These are phyloP conservation scores for Mormyrus iriodes DNA, from an alignment of 2,113 vertebrate species.

Conservation along the genomic window DNA sequence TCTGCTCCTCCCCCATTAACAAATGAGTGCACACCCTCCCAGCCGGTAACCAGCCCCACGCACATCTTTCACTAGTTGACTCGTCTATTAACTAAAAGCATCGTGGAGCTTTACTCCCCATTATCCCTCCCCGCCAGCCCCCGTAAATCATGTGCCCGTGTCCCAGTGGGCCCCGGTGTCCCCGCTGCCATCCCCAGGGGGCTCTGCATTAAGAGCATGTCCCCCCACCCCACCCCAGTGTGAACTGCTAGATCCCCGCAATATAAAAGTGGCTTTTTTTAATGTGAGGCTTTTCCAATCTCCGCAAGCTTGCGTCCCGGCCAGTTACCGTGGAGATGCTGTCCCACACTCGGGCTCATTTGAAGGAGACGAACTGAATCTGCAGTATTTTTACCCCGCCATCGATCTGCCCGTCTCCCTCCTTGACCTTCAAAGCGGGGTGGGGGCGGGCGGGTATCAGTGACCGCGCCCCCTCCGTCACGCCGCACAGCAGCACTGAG, in stretches of 20 bases:
- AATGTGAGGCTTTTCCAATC: neutral
- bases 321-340: neutral
- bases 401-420: constrained; percentile 52
- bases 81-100: constrained; percentile 71
- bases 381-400: constrained; percentile 60
- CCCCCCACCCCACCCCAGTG: neutral
- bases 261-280: neutral
- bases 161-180: constrained; percentile 32
- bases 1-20: constrained; percentile 46
- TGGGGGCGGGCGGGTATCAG: constrained; percentile 49
- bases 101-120: constrained; percentile 62
- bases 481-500: constrained; percentile 22
- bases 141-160: constrained; percentile 58
- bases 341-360: neutral
- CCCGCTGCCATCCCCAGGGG: constrained; percentile 6
- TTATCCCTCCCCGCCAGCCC: constrained; percentile 61
- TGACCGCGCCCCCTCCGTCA: constrained; percentile 51
- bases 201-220: neutral
- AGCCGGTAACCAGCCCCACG: constrained; percentile 53
- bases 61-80: constrained; percentile 65
- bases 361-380: constrained; percentile 51
- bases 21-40: constrained; percentile 46
- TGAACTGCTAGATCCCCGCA: neutral
- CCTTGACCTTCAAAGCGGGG: constrained; percentile 64
- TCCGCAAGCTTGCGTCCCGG: neutral